These are phyloP conservation scores for Drosophila hamatofila DNA, from an alignment of 2,888 invertebrate species.

Conservation along the genomic window DNA sequence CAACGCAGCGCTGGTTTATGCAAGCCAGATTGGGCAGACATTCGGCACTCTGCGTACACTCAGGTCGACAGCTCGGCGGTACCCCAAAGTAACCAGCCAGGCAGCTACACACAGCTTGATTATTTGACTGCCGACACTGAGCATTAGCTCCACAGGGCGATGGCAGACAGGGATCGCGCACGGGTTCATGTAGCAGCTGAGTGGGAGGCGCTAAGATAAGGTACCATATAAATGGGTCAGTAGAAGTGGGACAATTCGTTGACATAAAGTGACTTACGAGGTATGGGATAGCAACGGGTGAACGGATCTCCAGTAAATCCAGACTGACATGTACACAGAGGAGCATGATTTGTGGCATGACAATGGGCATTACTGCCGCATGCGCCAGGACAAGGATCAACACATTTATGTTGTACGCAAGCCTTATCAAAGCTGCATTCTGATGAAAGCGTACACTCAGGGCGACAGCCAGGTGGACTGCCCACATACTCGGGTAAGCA, in stretches of 20 bases:
- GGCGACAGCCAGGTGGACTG: conserved; percentile 90
- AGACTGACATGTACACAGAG: conserved; percentile 89
- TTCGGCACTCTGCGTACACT: conserved; percentile 90
- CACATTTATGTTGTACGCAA: conserved; percentile 89
- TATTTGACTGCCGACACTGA: conserved; percentile 88
- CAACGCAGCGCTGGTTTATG: conserved; percentile 90
- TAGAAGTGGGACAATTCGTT: conserved; percentile 61
- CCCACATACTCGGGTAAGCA: conserved; percentile 89
- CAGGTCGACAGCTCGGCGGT: conserved; percentile 90
- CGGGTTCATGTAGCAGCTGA: conserved; percentile 66
- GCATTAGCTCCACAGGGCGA: conserved; percentile 90
- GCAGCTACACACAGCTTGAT: conserved; percentile 89
- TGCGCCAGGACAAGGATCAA: conserved; percentile 89
- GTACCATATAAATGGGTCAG: conserved; percentile 12
- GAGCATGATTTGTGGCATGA: conserved; percentile 89
- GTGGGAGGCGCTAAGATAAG: conserved; percentile 72
- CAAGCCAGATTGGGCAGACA: conserved; percentile 92
- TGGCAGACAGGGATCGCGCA: conserved; percentile 87
- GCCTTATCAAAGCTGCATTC: conserved; percentile 89
- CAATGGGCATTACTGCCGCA: conserved; percentile 90
- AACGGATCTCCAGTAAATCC: conserved; percentile 91
- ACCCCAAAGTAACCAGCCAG: conserved; percentile 89
- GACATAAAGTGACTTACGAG: conserved; percentile 85
- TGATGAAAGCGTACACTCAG: conserved; percentile 89
- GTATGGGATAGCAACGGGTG: conserved; percentile 86